Base-by-base conservation (phyloP, 1,140 invertebrate species). In the Brachionus manjavacas region DNA sequence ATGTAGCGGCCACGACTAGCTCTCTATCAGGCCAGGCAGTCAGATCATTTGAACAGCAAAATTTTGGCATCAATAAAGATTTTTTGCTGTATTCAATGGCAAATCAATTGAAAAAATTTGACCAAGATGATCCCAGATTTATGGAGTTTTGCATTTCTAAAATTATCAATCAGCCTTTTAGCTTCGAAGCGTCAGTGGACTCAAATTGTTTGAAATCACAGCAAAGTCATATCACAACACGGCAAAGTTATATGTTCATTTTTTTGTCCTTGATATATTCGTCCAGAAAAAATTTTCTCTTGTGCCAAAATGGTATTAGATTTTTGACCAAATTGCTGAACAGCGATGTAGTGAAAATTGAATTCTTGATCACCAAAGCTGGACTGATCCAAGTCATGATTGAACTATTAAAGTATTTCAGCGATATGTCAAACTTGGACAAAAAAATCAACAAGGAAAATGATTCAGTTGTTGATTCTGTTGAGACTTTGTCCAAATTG, bases 51-150 rank as follows among this genome's bases (percentile, higher is more conserved):
- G 78, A 80, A 31, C 55, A 60, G 23, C 79, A 81, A 81, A 81
- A 68, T 81, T 64, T 41, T 14, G 35, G 39, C 41, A 43, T 64
- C 9, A 81, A 81, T 14, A 60, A 68, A 60, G 79, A 81, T 16
- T 81, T 81, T 64, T 43, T 81, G 39, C 55, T 81, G 0, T 81
- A 81, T 39, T 41, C 79, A 28, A 81, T 81, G 79, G 52, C 52
- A 23, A 81, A 81, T 46, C 79, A 81, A 64, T 35, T 81, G 28
- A 81, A 35, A 20, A 60, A 81, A 68, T 81, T 41, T 35, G 64
- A 64, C 20, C 49, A 64, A 41, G 31, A 39, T 35, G 79, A 81
- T 68, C 25, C 20, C 14, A 43, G 79, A 64, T 64, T 81, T 35
- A 39, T 81, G 41, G 72, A 76, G 11, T 49, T 49, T 46, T 76